A percentile compares a stretch with the other conserved stretches of the same genome.
Conservation (phyloP, 2,888 invertebrate genomes). For the Griposia aprilina region DNA sequence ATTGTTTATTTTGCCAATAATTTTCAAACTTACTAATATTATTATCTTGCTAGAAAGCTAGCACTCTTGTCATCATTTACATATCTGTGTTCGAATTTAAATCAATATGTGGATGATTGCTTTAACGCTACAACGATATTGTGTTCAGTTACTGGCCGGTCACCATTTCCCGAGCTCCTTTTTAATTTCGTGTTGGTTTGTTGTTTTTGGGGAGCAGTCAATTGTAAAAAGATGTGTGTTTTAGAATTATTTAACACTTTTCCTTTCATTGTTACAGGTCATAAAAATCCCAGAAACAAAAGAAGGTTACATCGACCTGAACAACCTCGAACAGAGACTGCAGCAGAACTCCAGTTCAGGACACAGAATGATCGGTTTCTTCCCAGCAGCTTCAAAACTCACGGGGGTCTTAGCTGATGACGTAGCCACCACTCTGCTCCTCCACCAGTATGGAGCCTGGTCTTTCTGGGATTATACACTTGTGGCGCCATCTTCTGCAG, state of each 20-base stretch:
- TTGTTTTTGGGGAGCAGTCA: not conserved
- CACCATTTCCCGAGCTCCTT: not conserved
- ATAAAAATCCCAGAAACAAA: conserved; percentile 94
- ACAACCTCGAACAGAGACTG: conserved; percentile 93
- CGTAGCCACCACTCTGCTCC: conserved; percentile 94
- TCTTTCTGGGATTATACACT: conserved; percentile 98
- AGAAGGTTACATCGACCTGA: conserved; percentile 95
- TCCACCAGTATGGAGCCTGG: conserved; percentile 95
- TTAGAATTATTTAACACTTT: not conserved
- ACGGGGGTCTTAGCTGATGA: conserved; percentile 97
- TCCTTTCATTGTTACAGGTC: conserved; percentile 89
- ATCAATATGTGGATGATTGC: conserved; percentile 18
- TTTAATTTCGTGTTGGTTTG: not conserved
- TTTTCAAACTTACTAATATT: conserved; percentile 40
- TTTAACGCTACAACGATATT: conserved; percentile 14
- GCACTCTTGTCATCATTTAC: conserved; percentile 45
- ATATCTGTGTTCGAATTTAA: conserved; percentile 40
- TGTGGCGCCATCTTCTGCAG: conserved; percentile 94
- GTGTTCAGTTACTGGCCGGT: not conserved
- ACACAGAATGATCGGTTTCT: conserved; percentile 95
- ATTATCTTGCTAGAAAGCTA: conserved; percentile 45
- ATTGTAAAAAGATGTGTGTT: no score
- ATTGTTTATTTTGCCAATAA: conserved; percentile 39
- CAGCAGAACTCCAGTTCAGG: conserved; percentile 91
- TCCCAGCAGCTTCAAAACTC: conserved; percentile 96